Conservation (phyloP, 2,888 invertebrate genomes). For the Strigamia maritima region DNA sequence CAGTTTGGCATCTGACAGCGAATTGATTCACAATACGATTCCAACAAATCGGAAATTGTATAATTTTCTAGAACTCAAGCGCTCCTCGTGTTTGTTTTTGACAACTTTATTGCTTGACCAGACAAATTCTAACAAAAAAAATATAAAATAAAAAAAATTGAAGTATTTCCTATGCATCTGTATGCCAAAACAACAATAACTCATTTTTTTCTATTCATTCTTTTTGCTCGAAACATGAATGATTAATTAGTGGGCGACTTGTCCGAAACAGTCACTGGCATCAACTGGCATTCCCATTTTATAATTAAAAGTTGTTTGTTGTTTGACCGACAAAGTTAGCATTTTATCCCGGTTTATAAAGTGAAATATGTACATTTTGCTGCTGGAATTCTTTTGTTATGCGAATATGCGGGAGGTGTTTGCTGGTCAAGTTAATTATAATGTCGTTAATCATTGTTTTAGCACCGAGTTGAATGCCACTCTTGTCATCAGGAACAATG, state of each 20-base stretch:
- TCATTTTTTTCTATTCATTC: neutral
- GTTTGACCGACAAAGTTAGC: neutral
- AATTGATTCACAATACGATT: too few species aligned
- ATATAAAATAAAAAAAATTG: too few species aligned
- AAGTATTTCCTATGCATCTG: neutral
- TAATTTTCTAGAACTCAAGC: too few species aligned
- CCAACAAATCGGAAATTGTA: too few species aligned
- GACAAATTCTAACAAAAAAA: too few species aligned
- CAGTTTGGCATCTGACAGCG: too few species aligned
- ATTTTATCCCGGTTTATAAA: neutral
- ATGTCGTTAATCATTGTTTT: slow-evolving; percentile 16
- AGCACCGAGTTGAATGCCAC: neutral
- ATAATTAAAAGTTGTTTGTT: neutral
- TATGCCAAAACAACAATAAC: neutral
- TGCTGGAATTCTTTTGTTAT: neutral
- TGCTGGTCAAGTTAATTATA: slow-evolving; percentile 1
- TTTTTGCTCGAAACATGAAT: neutral
- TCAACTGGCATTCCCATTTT: neutral
- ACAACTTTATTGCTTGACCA: too few species aligned
- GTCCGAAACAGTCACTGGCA: neutral
- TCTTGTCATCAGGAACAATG: neutral
- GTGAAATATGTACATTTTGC: slow-evolving; percentile 14
- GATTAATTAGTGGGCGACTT: neutral
- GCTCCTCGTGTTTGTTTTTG: too few species aligned
- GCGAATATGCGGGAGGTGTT: neutral